A percentile compares a stretch with the other conserved stretches of the same genome.
Conservation (phyloP, 2,888 invertebrate species). For the Mesochorus sp. region DNA sequence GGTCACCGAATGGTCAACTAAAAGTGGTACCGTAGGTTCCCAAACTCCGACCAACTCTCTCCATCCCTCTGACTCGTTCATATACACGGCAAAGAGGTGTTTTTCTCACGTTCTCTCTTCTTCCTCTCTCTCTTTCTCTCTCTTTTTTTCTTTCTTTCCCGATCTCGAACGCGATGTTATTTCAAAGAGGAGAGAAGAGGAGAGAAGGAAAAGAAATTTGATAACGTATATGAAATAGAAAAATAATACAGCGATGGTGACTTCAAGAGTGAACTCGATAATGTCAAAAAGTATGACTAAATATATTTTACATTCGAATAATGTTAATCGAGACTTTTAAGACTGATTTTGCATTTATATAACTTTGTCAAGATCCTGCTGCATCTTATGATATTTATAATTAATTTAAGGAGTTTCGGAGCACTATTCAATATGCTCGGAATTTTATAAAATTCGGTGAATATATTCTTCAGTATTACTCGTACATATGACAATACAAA, state of each 20-base stretch:
- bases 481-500: no score
- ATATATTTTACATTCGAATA: no score
- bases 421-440: no score
- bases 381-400: no score
- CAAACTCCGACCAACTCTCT: constrained; percentile 26
- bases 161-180: background rate
- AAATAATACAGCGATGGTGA: background rate
- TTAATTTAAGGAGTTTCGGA: no score
- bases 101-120: constrained; percentile 39
- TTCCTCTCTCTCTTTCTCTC: constrained; percentile 37
- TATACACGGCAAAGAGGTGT: constrained; percentile 44
- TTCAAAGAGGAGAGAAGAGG: background rate
- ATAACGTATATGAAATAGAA: background rate
- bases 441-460: no score
- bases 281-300: no score
- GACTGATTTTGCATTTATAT: no score
- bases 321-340: no score
- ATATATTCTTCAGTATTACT: no score
- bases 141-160: constrained; percentile 10
- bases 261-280: background rate
- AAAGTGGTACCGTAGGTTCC: constrained; percentile 34
- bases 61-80: background rate
- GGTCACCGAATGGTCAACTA: constrained; percentile 63
- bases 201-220: background rate
- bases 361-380: no score